Percentiles rank a stretch among this genome's conserved stretches.
Conservation (phyloP, 2,113 vertebrate species). For the Hemicordylus capensis region DNA sequence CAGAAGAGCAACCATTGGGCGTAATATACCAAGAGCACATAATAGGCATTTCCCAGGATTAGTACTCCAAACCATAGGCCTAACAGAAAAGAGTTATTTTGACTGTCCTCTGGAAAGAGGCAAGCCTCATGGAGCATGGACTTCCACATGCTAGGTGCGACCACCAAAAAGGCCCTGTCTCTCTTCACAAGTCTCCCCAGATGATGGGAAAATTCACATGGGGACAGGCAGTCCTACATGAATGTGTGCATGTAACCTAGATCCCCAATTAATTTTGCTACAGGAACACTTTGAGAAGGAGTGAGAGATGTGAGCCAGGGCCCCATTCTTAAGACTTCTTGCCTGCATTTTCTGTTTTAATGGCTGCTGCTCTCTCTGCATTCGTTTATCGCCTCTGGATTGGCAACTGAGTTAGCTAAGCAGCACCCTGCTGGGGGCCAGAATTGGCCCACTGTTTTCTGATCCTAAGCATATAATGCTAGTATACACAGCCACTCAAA, state of each 20-base stretch:
- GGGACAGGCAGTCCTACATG: neutral
- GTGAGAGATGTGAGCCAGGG: neutral
- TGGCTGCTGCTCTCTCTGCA: neutral
- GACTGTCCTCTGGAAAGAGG: no score
- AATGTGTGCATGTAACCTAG: neutral
- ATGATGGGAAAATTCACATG: no score
- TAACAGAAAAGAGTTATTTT: no score
- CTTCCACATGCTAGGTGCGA: no score
- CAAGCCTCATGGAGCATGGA: no score
- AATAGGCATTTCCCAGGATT: no score
- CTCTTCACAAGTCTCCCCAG: no score
- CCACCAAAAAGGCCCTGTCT: no score
- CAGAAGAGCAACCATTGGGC: no score
- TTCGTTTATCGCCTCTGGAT: neutral
- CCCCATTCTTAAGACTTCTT: neutral
- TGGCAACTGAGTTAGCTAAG: neutral
- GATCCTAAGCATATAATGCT: neutral
- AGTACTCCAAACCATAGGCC: no score
- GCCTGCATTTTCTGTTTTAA: neutral
- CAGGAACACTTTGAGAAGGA: neutral
- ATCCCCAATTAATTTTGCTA: neutral
- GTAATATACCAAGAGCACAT: no score
- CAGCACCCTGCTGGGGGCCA: neutral
- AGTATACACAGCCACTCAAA: neutral
- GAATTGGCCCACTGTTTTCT: neutral